These are phyloP conservation scores for Thalpophila matura DNA, from an alignment of 2,888 invertebrate species.

Conservation along the genomic window DNA sequence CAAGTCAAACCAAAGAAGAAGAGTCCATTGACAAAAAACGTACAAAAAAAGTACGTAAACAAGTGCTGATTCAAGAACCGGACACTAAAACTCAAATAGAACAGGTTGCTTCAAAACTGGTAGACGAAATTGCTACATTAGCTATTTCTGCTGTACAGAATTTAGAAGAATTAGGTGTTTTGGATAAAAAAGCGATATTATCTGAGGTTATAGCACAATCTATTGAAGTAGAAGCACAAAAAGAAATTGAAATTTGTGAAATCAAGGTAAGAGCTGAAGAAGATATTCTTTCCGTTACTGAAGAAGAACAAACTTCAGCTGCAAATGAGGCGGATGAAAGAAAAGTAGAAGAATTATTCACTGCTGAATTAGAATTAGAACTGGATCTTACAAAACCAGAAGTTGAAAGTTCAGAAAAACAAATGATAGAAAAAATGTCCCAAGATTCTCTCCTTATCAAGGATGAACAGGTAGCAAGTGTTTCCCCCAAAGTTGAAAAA, in stretches of 20 bases:
- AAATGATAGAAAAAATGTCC: background rate
- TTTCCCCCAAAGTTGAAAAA: background rate
- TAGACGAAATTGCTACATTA: slow-evolving; percentile 43
- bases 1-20: slow-evolving; percentile 1
- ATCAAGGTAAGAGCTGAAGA: background rate
- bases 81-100: slow-evolving; percentile 35
- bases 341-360: too few relatives aligned
- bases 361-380: too few relatives aligned
- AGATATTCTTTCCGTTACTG: background rate
- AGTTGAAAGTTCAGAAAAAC: background rate
- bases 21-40: background rate
- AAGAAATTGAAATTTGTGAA: background rate
- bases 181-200: background rate
- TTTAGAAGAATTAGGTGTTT: slow-evolving; percentile 8
- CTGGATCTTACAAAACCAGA: background rate
- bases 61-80: slow-evolving; percentile 40
- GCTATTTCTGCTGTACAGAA: slow-evolving; percentile 40
- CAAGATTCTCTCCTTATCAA: background rate
- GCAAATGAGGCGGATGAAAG: background rate
- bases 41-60: slow-evolving; percentile 19
- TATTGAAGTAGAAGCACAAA: background rate
- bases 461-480: background rate
- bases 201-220: background rate
- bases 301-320: background rate
- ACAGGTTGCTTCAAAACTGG: slow-evolving; percentile 44